Evolutionary conservation across 2,888 invertebrate species (phyloP).

Genomic region (Anorthoa munda): DNA sequence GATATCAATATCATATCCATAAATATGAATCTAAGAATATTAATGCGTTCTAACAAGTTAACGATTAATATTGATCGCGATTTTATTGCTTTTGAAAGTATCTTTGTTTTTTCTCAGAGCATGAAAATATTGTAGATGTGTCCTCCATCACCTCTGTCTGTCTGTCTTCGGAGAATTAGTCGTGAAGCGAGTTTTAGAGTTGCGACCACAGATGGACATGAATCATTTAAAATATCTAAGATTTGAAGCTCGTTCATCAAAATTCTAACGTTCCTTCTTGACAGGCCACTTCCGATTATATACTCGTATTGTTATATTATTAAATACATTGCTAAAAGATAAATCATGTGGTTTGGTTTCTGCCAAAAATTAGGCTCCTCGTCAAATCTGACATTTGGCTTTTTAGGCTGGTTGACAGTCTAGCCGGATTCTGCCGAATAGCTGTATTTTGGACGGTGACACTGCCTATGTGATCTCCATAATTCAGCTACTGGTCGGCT

Average conservation of each 20-base stretch:
- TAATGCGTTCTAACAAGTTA: conserved; percentile 42
- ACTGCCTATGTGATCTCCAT: too few relatives aligned
- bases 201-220: not conserved
- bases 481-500: too few relatives aligned
- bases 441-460: too few relatives aligned
- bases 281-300: conserved; percentile 31
- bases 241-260: conserved; percentile 26
- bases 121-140: conserved; percentile 40
- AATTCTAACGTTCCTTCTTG: conserved; percentile 10
- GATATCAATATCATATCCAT: conserved; percentile 45
- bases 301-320: not conserved
- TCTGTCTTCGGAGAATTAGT: too few relatives aligned
- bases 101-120: conserved; percentile 23
- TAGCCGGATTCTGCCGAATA: not conserved
- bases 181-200: not conserved
- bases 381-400: too few relatives aligned
- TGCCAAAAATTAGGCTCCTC: not conserved
- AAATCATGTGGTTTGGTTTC: not conserved
- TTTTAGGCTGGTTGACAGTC: not conserved
- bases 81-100: conserved; percentile 54
- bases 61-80: conserved; percentile 54
- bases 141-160: conserved; percentile 8
- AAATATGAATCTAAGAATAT: conserved; percentile 41
- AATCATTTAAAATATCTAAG: conserved; percentile 25
- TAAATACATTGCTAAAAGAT: conserved; percentile 7